phyloP scores from a whole-genome alignment of 2,113 vertebrate genomes.

The Percopsis transmontana region DNA sequence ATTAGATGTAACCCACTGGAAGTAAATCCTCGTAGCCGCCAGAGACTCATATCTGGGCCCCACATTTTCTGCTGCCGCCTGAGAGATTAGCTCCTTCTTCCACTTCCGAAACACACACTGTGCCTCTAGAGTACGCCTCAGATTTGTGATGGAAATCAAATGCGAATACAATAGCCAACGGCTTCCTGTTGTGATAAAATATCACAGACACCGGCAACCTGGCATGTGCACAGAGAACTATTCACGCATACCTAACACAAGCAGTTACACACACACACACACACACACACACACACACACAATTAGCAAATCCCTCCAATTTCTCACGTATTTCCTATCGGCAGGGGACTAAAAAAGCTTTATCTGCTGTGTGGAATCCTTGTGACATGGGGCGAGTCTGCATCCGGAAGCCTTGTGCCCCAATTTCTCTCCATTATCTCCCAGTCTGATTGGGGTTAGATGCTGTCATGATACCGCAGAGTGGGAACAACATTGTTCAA shows the following conservation, averaged over 20 bases:
- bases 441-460: slow-evolving; percentile 11
- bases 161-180: slow-evolving; percentile 4
- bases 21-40: neutral
- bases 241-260: neutral
- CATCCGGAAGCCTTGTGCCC: slow-evolving; percentile 35
- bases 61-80: neutral
- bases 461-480: slow-evolving; percentile 4
- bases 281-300: neutral
- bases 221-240: neutral
- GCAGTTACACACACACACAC: slow-evolving; percentile 5
- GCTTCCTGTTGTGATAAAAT: slow-evolving; percentile 7
- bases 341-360: slow-evolving; percentile 15
- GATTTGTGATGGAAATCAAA: slow-evolving; percentile 13
- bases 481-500: neutral
- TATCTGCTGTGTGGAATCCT: slow-evolving; percentile 9
- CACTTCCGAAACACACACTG: neutral
- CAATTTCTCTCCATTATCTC: slow-evolving; percentile 43
- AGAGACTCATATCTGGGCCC: neutral
- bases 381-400: slow-evolving; percentile 17
- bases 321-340: slow-evolving; percentile 13
- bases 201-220: neutral
- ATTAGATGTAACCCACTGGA: neutral
- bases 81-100: neutral
- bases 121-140: slow-evolving; percentile 6
- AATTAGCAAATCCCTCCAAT: neutral